Conservation (phyloP, 2,797 vertebrate genomes). For the Ciconia nigra region DNA sequence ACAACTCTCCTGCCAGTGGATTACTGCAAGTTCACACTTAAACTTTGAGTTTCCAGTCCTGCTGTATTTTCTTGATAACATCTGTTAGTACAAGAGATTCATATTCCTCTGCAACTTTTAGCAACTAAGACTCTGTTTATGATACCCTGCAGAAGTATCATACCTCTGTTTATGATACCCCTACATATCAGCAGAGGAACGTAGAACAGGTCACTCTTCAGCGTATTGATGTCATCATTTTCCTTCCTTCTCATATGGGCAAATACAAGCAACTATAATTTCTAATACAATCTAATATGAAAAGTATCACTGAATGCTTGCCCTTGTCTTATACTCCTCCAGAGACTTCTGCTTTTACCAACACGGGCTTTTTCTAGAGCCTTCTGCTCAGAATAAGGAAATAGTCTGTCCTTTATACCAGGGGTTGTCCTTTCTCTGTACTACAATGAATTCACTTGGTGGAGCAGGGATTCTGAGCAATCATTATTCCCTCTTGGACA, state of each 20-base stretch:
- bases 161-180: background rate
- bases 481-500: background rate
- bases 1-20: background rate
- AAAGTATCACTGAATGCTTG: background rate
- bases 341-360: background rate
- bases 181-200: background rate
- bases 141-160: background rate
- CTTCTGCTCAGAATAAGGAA: background rate
- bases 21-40: background rate
- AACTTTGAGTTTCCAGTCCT: background rate
- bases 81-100: background rate
- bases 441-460: background rate
- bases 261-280: background rate
- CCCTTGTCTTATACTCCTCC: background rate
- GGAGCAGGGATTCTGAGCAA: background rate
- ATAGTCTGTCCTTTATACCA: background rate
- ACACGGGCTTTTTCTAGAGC: background rate
- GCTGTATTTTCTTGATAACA: background rate
- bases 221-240: background rate
- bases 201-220: background rate
- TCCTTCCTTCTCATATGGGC: background rate
- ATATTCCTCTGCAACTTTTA: background rate
- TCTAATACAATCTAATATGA: background rate
- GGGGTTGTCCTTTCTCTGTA: background rate
- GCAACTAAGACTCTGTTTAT: background rate